phyloP scores from a whole-genome alignment of 2,113 vertebrate genomes.

The Indicator indicator region DNA sequence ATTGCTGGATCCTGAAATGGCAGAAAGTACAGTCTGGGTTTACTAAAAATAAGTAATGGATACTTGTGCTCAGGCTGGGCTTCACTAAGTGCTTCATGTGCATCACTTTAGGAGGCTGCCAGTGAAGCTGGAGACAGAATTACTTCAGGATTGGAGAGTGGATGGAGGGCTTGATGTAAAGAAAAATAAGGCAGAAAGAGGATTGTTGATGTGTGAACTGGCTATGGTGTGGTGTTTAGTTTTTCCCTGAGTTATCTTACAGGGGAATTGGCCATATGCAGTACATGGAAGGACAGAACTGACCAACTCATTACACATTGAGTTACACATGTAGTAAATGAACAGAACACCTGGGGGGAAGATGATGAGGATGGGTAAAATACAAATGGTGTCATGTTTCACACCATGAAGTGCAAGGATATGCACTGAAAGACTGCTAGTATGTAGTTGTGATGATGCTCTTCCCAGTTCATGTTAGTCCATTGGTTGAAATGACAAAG shows the following conservation, averaged over 20 bases:
- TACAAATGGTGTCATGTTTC: not conserved
- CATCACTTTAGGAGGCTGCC: slow-evolving; percentile 2
- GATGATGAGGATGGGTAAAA: not conserved
- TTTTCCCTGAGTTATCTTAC: not conserved
- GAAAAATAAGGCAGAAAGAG: not conserved
- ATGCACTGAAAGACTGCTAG: not conserved
- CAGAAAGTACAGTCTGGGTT: not conserved
- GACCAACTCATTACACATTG: too few species aligned
- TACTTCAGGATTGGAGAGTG: not conserved
- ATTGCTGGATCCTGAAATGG: not conserved
- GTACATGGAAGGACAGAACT: not conserved
- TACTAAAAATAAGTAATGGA: slow-evolving; percentile 2
- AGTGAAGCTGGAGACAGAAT: not conserved
- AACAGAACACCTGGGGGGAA: not conserved
- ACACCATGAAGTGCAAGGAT: not conserved
- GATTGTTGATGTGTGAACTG: not conserved
- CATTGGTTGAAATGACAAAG: not conserved
- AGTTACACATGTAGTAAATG: not conserved
- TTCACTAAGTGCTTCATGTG: slow-evolving; percentile 7
- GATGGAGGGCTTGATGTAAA: not conserved
- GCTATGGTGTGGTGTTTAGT: not conserved
- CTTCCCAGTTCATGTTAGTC: not conserved
- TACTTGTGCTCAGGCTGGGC: not conserved
- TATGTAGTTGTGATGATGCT: too few species aligned
- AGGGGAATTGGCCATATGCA: too few species aligned